A percentile compares a stretch with the other conserved stretches of the same genome.
These are phyloP conservation scores for Cantharis rustica DNA, from an alignment of 2,888 invertebrate genomes.

Conservation along the genomic window DNA sequence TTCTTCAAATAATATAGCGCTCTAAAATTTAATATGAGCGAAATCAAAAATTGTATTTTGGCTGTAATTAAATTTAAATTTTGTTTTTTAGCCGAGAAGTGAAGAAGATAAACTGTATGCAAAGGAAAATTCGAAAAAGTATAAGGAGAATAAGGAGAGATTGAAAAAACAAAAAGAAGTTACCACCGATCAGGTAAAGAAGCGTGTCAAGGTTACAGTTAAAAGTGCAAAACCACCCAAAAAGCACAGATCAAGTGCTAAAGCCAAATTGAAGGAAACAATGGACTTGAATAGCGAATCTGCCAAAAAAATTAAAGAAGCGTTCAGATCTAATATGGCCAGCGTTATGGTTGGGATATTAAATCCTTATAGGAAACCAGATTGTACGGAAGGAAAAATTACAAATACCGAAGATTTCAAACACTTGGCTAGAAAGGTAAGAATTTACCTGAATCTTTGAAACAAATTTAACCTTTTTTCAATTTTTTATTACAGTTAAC, in stretches of 20 bases:
- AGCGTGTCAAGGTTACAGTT: slow-evolving; percentile 45
- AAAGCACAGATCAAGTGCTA: slow-evolving; percentile 43
- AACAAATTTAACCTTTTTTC: background rate
- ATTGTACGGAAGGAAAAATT: slow-evolving; percentile 84
- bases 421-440: slow-evolving; percentile 89
- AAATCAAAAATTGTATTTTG: background rate
- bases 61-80: background rate
- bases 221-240: slow-evolving; percentile 40
- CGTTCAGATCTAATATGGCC: slow-evolving; percentile 79
- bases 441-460: background rate
- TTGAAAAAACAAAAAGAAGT: slow-evolving; percentile 69
- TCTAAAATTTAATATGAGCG: too few relatives aligned
- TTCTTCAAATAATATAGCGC: too few relatives aligned
- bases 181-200: slow-evolving; percentile 57
- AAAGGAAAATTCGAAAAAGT: slow-evolving; percentile 72
- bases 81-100: slow-evolving; percentile 69
- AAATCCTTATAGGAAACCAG: slow-evolving; percentile 84
- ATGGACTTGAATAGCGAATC: slow-evolving; percentile 56
- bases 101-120: slow-evolving; percentile 77
- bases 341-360: slow-evolving; percentile 84
- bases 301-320: slow-evolving; percentile 80
- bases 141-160: slow-evolving; percentile 81
- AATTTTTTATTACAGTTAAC: slow-evolving; percentile 71
- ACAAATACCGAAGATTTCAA: slow-evolving; percentile 91
- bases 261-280: slow-evolving; percentile 50